Evolutionary conservation across 1,140 invertebrate genomes (phyloP).

Genomic region (Laupala kohalensis): DNA sequence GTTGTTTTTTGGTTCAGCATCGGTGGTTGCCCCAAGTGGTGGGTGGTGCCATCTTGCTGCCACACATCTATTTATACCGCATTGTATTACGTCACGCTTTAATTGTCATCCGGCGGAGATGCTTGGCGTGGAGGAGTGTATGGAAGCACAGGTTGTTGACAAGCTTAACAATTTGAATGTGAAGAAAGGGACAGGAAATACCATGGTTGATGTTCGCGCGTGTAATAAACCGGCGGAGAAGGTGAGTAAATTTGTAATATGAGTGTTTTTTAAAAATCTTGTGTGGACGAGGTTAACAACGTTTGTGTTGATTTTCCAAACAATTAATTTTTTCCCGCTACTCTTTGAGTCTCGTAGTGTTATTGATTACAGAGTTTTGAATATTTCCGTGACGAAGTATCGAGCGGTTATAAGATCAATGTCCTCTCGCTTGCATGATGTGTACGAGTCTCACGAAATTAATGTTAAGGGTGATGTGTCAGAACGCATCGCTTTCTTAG

Average conservation of each 20-base stretch:
- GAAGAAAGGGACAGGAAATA: constrained; percentile 13
- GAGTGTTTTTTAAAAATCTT: background rate
- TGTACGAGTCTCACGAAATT: too few relatives aligned
- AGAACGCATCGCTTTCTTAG: too few relatives aligned
- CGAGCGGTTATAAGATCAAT: too few relatives aligned
- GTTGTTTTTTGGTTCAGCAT: too few relatives aligned
- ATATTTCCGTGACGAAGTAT: too few relatives aligned
- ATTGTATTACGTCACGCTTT: background rate
- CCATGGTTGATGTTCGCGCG: constrained; percentile 34
- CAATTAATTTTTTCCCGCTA: too few relatives aligned
- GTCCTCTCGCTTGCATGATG: too few relatives aligned
- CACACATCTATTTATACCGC: background rate
- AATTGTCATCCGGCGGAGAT: background rate
- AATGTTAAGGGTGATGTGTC: too few relatives aligned
- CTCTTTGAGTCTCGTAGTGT: too few relatives aligned
- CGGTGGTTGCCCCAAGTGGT: background rate
- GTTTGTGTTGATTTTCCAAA: too few relatives aligned
- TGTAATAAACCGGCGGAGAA: constrained; percentile 37
- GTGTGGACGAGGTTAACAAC: too few relatives aligned
- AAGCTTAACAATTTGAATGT: constrained; percentile 2
- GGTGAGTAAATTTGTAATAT: constrained; percentile 25
- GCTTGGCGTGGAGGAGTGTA: background rate
- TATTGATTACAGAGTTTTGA: too few relatives aligned
- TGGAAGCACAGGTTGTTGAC: background rate
- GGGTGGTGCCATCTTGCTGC: background rate